A percentile compares a stretch with the other conserved stretches of the same genome.
Evolutionary conservation across 2,888 invertebrate genomes (phyloP).

Genomic region (Cremastinae sp.): DNA sequence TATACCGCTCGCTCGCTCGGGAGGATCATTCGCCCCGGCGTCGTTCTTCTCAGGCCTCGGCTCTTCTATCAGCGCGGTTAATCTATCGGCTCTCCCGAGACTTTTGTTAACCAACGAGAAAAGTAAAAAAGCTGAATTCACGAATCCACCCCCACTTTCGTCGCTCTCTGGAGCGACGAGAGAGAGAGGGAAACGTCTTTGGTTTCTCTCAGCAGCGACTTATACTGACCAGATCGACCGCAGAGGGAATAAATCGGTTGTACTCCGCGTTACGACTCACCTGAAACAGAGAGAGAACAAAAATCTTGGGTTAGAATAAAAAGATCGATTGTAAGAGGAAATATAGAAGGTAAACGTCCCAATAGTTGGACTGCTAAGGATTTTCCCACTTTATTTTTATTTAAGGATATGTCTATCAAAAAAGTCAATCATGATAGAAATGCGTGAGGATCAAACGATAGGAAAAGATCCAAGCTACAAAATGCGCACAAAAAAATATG

Average conservation of each 20-base stretch:
- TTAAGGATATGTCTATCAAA: too few species aligned
- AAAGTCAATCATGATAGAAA: too few species aligned
- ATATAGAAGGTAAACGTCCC: too few species aligned
- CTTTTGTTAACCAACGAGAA: constrained; percentile 10
- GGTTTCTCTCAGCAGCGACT: constrained; percentile 36
- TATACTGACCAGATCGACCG: constrained; percentile 12
- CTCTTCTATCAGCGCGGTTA: constrained; percentile 44
- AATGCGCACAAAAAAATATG: too few species aligned
- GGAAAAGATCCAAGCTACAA: too few species aligned
- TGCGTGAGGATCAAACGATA: too few species aligned
- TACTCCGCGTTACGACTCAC: constrained; percentile 71
- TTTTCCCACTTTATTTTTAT: too few species aligned
- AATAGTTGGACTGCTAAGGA: too few species aligned
- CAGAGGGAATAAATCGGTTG: constrained; percentile 68
- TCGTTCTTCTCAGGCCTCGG: constrained; percentile 23
- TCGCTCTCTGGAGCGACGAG: too few species aligned
- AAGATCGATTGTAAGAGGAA: constrained; percentile 44
- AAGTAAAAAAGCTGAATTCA: constrained; percentile 18
- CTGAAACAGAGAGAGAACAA: constrained; percentile 72
- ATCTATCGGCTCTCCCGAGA: constrained; percentile 49
- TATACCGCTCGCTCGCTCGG: too few species aligned
- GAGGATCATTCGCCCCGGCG: background rate
- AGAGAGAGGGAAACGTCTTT: constrained; percentile 27
- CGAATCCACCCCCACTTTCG: constrained; percentile 24
- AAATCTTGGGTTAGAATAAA: constrained; percentile 62